These are phyloP conservation scores for Gymnocephalus cernua DNA, from an alignment of 2,113 vertebrate species.

Conservation along the genomic window DNA sequence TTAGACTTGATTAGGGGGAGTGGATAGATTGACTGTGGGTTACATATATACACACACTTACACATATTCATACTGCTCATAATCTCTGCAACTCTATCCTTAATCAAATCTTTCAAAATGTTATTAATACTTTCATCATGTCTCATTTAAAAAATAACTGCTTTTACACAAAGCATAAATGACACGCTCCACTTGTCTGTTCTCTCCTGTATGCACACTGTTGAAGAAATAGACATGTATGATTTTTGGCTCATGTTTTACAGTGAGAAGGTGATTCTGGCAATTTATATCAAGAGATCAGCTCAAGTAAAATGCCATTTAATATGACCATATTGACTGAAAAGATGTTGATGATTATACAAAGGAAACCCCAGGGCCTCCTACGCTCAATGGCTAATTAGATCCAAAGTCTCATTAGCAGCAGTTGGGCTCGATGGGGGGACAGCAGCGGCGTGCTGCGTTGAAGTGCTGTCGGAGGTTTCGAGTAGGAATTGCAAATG, in stretches of 20 bases:
- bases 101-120: not conserved
- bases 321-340: slow-evolving; percentile 1
- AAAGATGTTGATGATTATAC: slow-evolving; percentile 1
- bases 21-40: slow-evolving; percentile 41
- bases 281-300: not conserved
- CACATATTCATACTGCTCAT: slow-evolving; percentile 1
- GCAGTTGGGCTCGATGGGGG: not conserved
- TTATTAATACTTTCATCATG: slow-evolving; percentile 19
- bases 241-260: not conserved
- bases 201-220: not conserved
- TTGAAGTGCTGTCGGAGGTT: not conserved
- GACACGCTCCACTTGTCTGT: not conserved
- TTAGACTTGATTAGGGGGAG: slow-evolving; percentile 53
- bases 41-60: too few species aligned
- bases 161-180: not conserved
- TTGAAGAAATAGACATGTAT: not conserved
- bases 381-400: slow-evolving; percentile 51
- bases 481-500: not conserved
- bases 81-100: slow-evolving; percentile 13
- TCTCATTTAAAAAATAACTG: slow-evolving; percentile 1
- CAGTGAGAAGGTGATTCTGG: not conserved
- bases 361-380: slow-evolving; percentile 11
- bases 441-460: not conserved
- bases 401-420: slow-evolving; percentile 50
- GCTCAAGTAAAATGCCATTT: not conserved